These are phyloP conservation scores for Liparis tanakae DNA, from an alignment of 2,797 vertebrate genomes.

Conservation along the genomic window DNA sequence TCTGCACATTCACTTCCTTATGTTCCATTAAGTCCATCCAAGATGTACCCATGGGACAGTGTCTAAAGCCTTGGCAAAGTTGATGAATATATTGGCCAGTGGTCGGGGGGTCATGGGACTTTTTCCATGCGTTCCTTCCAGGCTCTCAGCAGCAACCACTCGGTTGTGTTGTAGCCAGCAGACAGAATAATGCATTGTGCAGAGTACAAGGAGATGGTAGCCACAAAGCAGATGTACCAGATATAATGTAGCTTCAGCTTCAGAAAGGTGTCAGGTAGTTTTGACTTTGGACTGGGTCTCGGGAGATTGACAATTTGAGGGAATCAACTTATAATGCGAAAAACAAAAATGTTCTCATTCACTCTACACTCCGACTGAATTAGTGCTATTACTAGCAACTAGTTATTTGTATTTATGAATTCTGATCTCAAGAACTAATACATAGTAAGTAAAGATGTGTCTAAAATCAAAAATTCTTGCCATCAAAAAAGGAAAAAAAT, in stretches of 20 bases:
- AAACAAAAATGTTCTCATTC: too few species aligned
- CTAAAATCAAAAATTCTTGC: conserved; percentile 4
- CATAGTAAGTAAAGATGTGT: not conserved
- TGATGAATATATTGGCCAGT: too few species aligned
- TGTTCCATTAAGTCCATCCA: not conserved
- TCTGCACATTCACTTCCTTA: not conserved
- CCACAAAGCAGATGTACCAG: not conserved
- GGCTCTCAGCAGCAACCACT: not conserved
- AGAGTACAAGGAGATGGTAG: not conserved
- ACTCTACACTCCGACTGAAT: not conserved
- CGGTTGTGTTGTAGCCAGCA: not conserved
- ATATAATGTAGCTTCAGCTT: not conserved
- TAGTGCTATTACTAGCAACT: not conserved
- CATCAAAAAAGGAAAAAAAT: conserved; percentile 18
- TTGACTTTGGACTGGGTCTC: not conserved
- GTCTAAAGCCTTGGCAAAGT: not conserved
- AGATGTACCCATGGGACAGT: not conserved
- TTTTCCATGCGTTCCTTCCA: too few species aligned
- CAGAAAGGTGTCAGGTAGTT: not conserved
- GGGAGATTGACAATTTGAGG: not conserved
- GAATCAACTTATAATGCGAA: not conserved
- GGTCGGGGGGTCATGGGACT: too few species aligned
- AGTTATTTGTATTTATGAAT: not conserved
- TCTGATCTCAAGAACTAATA: not conserved
- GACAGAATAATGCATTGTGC: not conserved